Evolutionary conservation across 2,113 vertebrate genomes (phyloP), one percentile per base, ranked within the genome.

Genomic region (Limnothrissa miodon): DNA sequence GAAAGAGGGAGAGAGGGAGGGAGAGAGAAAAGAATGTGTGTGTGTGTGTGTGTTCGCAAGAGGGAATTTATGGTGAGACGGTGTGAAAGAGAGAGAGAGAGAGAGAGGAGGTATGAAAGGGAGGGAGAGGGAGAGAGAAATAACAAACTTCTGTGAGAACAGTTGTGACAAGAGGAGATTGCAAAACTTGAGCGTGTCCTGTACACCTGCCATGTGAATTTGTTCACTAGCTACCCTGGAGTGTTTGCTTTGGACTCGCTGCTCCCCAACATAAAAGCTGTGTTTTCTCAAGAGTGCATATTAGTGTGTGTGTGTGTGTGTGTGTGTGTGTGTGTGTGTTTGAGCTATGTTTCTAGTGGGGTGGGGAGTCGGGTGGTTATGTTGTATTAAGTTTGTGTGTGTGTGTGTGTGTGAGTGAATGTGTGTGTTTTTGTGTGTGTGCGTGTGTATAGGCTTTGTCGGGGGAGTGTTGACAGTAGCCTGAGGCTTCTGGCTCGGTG

Each of bases 1-100:
- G 74, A 62, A 15, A 23, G 11, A 83, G 45, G 79, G 45, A 66
- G 79, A 84, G 59, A 86, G 66, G 83, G 42, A 53, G 66, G 66
- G 66, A n/a, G 36, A 48, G 21, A 81, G 91, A 82, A n/a, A 86
- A 39, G 11, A 25, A 80, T 78, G 36, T 39, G 21, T 39, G 21
- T 42, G 29, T 17, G 42, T 25, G 25, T 62, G 13, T 29, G n/a
- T 29, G 59, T 11, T 10, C n/a, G 59, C 25, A 25, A 29, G 10
- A 62, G 25, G 17, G 13, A 10, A 48, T 17, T 1, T 1, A 48
- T 17, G 46, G 9, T 10, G 17, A 48, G 46, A 39, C 42, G 21
- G 83, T 86, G 39, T 15, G 19, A 66, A 53, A 25, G 48, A 48
- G 84, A 48, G 10, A 51, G 23, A 59, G 23, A 59, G 23, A 8